Percentiles rank a stretch among this genome's conserved stretches.
These are phyloP conservation scores for Gopherus evgoodei DNA, from an alignment of 2,113 vertebrate genomes.

Conservation along the genomic window DNA sequence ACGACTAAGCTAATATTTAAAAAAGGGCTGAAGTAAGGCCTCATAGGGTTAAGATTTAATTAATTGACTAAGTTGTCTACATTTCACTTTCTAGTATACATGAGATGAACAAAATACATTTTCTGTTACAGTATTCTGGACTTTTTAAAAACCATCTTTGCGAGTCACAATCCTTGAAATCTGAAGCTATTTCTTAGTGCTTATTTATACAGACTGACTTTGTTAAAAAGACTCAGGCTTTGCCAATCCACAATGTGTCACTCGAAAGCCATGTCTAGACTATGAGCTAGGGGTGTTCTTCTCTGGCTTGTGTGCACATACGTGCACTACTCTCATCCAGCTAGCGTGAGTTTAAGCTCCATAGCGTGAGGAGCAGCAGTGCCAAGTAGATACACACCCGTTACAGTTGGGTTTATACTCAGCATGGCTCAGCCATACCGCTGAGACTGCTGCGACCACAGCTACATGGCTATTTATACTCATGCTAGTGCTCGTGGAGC, in stretches of 20 bases:
- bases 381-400: neutral
- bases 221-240: neutral
- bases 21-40: neutral
- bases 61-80: constrained; percentile 17
- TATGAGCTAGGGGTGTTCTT: neutral
- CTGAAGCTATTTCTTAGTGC: constrained; percentile 16
- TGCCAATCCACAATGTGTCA: neutral
- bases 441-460: no score
- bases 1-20: neutral
- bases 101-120: neutral
- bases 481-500: neutral
- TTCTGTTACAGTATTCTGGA: neutral
- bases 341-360: no score
- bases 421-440: neutral
- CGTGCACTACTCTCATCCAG: neutral
- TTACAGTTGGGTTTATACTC: neutral
- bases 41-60: neutral
- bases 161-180: neutral
- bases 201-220: neutral
- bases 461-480: neutral
- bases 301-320: neutral
- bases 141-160: neutral
- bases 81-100: neutral
- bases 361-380: no score
- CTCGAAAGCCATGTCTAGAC: neutral